phyloP scores from a whole-genome alignment of 2,797 vertebrate species.

The Cryptoblepharus egeriae region DNA sequence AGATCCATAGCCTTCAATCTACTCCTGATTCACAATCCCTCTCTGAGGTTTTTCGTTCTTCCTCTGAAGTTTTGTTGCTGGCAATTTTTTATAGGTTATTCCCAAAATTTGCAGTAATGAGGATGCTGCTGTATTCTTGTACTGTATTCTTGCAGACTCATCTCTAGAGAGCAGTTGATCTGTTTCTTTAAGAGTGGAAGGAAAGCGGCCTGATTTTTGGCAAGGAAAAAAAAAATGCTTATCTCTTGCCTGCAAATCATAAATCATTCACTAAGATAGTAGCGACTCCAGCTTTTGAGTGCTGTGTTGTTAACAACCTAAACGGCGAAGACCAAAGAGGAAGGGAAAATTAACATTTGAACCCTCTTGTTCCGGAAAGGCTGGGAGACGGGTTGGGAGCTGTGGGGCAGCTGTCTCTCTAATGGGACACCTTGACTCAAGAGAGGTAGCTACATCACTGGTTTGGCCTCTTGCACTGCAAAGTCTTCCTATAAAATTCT shows the following conservation, averaged over 20 bases:
- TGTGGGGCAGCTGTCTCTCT: slow-evolving; percentile 24
- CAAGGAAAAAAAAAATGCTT: slow-evolving; percentile 70
- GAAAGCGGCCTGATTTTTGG: slow-evolving; percentile 29
- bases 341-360: slow-evolving; percentile 72
- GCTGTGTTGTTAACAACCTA: slow-evolving; percentile 71
- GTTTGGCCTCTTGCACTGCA: slow-evolving; percentile 17
- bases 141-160: neutral
- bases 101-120: neutral
- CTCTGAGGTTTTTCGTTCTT: neutral
- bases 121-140: neutral
- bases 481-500: slow-evolving; percentile 34
- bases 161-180: slow-evolving; percentile 28
- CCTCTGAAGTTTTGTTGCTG: neutral
- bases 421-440: slow-evolving; percentile 18
- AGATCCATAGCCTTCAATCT: too few relatives aligned
- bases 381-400: slow-evolving; percentile 43
- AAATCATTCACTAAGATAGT: slow-evolving; percentile 75
- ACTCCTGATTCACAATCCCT: too few relatives aligned
- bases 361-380: slow-evolving; percentile 65
- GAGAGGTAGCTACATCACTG: slow-evolving; percentile 26
- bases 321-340: slow-evolving; percentile 70
- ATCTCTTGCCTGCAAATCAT: slow-evolving; percentile 74
- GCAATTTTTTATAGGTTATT: neutral
- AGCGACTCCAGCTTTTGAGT: slow-evolving; percentile 72
- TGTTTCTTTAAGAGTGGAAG: slow-evolving; percentile 23